These are phyloP conservation scores for Periphyllus acericola DNA, from an alignment of 2,888 invertebrate species.

Conservation along the genomic window DNA sequence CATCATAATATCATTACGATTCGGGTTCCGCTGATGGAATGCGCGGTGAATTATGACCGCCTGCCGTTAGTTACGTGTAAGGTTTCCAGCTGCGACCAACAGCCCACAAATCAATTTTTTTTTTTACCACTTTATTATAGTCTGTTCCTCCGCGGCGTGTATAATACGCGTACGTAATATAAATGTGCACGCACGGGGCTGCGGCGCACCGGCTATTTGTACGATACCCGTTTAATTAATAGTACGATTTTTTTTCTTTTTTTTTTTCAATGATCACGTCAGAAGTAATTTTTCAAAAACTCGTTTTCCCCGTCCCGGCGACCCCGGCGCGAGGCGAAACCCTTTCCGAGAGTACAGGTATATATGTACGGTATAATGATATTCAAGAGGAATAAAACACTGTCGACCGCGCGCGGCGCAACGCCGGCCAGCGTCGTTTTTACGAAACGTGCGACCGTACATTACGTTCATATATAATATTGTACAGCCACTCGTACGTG, in stretches of 20 bases:
- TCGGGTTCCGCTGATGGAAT: slow-evolving; percentile 42
- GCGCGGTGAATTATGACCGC: slow-evolving; percentile 61
- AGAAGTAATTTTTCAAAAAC: slow-evolving; percentile 61
- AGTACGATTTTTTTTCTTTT: slow-evolving; percentile 60
- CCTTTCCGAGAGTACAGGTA: background rate
- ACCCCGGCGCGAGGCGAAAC: slow-evolving; percentile 13
- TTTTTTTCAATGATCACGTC: slow-evolving; percentile 61
- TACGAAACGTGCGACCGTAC: background rate
- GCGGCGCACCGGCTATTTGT: slow-evolving; percentile 34
- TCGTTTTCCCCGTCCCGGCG: slow-evolving; percentile 36
- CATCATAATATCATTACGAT: slow-evolving; percentile 60
- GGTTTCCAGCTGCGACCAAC: slow-evolving; percentile 58
- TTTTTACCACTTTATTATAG: slow-evolving; percentile 56
- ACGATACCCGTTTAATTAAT: slow-evolving; percentile 58
- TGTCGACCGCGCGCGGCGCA: slow-evolving; percentile 31
- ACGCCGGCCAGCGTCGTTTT: background rate
- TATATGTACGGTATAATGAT: background rate
- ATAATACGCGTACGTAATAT: too few relatives aligned
- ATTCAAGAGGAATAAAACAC: slow-evolving; percentile 49
- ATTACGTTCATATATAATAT: background rate
- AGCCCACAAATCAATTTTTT: slow-evolving; percentile 60
- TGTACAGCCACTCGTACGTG: background rate
- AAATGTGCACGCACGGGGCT: background rate
- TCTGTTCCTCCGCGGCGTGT: slow-evolving; percentile 16
- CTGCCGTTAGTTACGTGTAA: slow-evolving; percentile 55